These are phyloP conservation scores for Mythimna albipuncta DNA, from an alignment of 2,888 invertebrate genomes.

Conservation along the genomic window DNA sequence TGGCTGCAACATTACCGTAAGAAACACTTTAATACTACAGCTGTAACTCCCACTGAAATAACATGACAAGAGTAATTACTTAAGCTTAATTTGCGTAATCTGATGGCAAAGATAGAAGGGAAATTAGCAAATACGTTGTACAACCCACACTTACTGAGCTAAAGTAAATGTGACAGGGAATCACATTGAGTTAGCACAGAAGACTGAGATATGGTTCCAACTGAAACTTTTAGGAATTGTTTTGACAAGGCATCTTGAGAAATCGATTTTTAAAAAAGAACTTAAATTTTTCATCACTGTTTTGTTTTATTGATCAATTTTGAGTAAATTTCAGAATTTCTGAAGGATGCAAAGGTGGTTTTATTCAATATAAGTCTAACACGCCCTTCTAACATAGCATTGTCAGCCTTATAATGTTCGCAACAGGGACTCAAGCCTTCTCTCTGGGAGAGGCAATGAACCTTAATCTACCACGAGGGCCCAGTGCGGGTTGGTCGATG, in stretches of 20 bases:
- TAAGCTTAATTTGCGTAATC: constrained; percentile 26
- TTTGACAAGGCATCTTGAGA: background rate
- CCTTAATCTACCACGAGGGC: no score
- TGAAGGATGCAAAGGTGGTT: no score
- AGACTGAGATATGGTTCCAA: background rate
- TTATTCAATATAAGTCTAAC: no score
- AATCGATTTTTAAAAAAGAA: background rate
- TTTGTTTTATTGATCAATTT: background rate
- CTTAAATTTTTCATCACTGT: background rate
- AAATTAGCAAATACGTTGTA: background rate
- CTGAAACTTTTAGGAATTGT: background rate
- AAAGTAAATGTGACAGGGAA: constrained; percentile 4
- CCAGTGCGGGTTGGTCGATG: no score
- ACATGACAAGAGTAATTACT: background rate
- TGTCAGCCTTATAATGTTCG: no score
- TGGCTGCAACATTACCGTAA: no score
- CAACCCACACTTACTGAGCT: background rate
- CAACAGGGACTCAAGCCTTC: no score
- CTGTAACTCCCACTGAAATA: constrained; percentile 1
- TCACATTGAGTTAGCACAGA: background rate
- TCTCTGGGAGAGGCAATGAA: no score
- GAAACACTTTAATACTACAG: background rate
- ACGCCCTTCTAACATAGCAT: no score
- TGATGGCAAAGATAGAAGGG: background rate
- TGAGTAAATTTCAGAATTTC: no score